These are phyloP conservation scores for Donacobius atricapilla DNA, from an alignment of 2,113 vertebrate species.

Conservation along the genomic window DNA sequence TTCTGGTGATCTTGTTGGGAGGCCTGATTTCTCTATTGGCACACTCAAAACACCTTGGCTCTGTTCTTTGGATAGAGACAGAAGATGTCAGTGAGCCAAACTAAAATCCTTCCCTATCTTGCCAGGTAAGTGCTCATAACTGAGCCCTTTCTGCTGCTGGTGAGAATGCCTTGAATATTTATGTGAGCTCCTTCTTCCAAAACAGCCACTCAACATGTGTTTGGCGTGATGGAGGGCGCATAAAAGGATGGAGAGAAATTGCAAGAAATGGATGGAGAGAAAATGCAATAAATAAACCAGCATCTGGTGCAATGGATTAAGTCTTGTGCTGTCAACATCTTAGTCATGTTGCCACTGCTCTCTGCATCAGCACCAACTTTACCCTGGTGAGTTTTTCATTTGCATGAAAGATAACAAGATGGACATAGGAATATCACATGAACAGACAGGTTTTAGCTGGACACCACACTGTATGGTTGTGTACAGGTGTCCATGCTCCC, in stretches of 20 bases:
- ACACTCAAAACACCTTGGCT: neutral
- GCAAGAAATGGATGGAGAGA: neutral
- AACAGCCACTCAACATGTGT: neutral
- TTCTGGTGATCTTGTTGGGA: neutral
- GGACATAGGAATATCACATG: rapidly evolving
- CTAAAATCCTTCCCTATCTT: neutral
- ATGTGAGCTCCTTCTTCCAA: neutral
- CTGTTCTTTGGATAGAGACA: neutral
- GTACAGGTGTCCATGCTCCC: neutral
- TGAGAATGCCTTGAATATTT: neutral
- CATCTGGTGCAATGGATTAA: neutral
- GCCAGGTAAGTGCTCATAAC: neutral
- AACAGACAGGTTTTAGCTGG: neutral
- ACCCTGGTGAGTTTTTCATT: neutral
- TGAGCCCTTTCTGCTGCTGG: neutral
- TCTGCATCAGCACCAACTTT: neutral
- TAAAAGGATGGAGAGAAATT: neutral
- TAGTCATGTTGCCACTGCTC: neutral
- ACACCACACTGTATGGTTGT: neutral
- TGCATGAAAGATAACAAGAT: neutral
- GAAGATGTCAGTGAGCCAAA: neutral
- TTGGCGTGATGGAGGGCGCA: neutral
- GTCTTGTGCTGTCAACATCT: neutral
- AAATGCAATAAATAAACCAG: neutral
- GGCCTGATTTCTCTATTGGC: neutral